phyloP scores from a whole-genome alignment of 2,797 vertebrate genomes.

The Cirrhinus mrigala region DNA sequence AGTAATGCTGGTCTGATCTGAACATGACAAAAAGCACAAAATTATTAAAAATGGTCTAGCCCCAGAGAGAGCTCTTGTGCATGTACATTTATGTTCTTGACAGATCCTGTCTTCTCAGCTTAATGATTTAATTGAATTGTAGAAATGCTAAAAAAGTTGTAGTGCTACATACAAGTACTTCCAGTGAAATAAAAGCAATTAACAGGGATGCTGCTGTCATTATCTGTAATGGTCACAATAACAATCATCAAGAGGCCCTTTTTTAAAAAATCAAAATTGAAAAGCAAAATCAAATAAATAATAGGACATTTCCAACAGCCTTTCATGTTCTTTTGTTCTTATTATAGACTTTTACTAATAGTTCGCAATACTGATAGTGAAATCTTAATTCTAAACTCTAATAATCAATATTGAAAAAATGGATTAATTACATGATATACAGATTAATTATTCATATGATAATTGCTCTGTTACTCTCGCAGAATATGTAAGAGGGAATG shows the following conservation, averaged over 20 bases:
- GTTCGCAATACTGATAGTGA: no score
- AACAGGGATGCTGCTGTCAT: neutral
- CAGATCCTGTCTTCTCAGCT: slow-evolving; percentile 9
- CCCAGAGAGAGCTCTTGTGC: slow-evolving; percentile 13
- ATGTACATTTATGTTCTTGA: neutral
- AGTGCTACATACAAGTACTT: slow-evolving; percentile 25
- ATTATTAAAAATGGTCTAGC: slow-evolving; percentile 3
- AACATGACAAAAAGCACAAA: slow-evolving; percentile 1
- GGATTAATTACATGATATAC: neutral
- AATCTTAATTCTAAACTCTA: neutral
- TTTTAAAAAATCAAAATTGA: slow-evolving; percentile 23
- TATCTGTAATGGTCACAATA: slow-evolving; percentile 31
- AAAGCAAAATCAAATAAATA: slow-evolving; percentile 25
- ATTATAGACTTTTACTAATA: neutral
- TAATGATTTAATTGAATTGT: slow-evolving; percentile 33
- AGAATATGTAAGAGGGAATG: neutral
- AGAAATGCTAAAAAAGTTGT: slow-evolving; percentile 6
- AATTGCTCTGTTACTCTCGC: neutral
- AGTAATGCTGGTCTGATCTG: neutral
- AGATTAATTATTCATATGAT: neutral
- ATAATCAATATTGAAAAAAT: neutral
- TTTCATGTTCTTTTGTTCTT: neutral
- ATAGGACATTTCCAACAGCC: neutral
- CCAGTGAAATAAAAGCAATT: slow-evolving; percentile 25
- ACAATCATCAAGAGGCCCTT: slow-evolving; percentile 25